Evolutionary conservation across 2,113 vertebrate genomes (phyloP).

Genomic region (Hiodon alosoides): DNA sequence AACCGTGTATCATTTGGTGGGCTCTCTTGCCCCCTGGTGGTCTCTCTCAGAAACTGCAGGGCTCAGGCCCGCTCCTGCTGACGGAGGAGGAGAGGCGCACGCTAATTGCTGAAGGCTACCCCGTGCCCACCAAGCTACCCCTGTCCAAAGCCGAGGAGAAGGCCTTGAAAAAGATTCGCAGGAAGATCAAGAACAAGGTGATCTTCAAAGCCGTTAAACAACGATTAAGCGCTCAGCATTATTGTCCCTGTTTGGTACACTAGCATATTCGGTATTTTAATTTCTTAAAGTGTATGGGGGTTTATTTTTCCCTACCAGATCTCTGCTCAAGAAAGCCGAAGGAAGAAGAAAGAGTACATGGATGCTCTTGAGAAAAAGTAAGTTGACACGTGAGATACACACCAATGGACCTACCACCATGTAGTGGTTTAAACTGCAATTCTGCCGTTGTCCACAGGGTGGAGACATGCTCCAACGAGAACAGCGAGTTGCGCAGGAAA

Average conservation of each 20-base stretch:
- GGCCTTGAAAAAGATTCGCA: conserved; percentile 94
- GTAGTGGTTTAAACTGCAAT: conserved; percentile 34
- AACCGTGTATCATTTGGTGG: neutral
- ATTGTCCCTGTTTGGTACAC: neutral
- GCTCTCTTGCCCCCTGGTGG: neutral
- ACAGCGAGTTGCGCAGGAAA: conserved; percentile 87
- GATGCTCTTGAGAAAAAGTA: conserved; percentile 97
- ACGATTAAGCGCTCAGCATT: neutral
- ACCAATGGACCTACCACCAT: neutral
- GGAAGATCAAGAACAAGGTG: conserved; percentile 98
- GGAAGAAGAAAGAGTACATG: conserved; percentile 99
- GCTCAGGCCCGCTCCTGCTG: conserved; percentile 82
- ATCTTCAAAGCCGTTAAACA: neutral
- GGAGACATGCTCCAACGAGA: conserved; percentile 93
- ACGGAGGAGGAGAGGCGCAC: conserved; percentile 96
- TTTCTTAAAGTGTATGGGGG: too few relatives aligned
- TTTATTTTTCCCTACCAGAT: conserved; percentile 64
- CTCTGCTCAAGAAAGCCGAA: conserved; percentile 95
- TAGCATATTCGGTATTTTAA: too few relatives aligned
- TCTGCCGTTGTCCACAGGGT: conserved; percentile 69
- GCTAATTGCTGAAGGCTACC: conserved; percentile 91
- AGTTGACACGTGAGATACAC: conserved; percentile 31
- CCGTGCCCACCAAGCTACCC: conserved; percentile 90
- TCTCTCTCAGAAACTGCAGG: conserved; percentile 78
- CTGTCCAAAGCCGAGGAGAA: conserved; percentile 95